These are phyloP conservation scores for Musca vetustissima DNA, from an alignment of 1,140 invertebrate genomes.

Conservation along the genomic window DNA sequence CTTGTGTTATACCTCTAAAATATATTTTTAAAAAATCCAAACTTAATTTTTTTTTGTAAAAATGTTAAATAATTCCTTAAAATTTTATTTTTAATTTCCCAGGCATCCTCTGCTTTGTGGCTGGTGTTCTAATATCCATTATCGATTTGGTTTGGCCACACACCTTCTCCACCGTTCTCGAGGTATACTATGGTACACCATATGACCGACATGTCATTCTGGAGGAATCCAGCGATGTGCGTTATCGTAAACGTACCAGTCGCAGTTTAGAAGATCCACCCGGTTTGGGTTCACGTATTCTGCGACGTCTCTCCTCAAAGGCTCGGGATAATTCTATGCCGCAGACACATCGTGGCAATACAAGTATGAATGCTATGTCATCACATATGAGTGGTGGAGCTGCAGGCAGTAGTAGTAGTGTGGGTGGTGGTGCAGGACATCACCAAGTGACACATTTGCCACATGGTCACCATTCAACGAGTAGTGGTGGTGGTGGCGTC, in stretches of 20 bases:
- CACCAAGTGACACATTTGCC: neutral
- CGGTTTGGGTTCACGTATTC: constrained; percentile 63
- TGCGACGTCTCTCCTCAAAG: constrained; percentile 67
- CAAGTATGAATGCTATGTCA: constrained; percentile 44
- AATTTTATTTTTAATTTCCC: constrained; percentile 25
- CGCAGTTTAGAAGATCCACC: constrained; percentile 65
- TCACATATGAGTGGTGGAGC: constrained; percentile 35
- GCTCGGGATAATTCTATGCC: constrained; percentile 54
- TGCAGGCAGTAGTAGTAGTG: constrained; percentile 1
- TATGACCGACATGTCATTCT: constrained; percentile 90
- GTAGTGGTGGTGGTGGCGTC: neutral
- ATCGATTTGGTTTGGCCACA: constrained; percentile 87
- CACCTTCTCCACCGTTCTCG: constrained; percentile 87
- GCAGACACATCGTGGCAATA: constrained; percentile 34
- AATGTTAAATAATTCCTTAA: too few relatives aligned
- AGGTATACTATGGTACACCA: constrained; percentile 92
- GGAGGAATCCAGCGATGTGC: constrained; percentile 81
- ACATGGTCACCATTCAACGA: neutral
- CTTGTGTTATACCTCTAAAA: too few relatives aligned
- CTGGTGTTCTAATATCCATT: constrained; percentile 75
- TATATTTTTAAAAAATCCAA: too few relatives aligned
- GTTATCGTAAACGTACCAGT: constrained; percentile 63
- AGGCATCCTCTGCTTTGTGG: constrained; percentile 72
- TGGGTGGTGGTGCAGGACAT: neutral
- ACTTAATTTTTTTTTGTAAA: too few relatives aligned